Evolutionary conservation across 2,888 invertebrate genomes (phyloP).

Genomic region (Pogonocherus hispidulus): DNA sequence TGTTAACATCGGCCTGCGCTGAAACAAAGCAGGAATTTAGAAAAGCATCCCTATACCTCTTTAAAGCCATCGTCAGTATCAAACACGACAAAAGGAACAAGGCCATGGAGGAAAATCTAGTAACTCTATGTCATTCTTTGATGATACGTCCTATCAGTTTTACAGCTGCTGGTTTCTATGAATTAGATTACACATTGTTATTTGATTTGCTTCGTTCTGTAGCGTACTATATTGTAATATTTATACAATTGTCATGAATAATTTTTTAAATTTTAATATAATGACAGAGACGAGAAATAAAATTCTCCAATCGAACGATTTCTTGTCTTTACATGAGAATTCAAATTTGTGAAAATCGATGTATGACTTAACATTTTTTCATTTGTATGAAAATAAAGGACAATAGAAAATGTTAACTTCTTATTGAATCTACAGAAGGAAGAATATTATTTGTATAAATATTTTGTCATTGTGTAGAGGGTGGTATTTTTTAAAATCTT

Average conservation of each 20-base stretch:
- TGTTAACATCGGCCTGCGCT: constrained; percentile 2
- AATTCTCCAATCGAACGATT: no score
- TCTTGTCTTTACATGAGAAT: no score
- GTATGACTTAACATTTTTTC: no score
- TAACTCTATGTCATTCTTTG: background rate
- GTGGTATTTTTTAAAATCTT: no score
- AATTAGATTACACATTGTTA: background rate
- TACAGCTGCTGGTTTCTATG: background rate
- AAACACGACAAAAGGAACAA: background rate
- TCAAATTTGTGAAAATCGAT: no score
- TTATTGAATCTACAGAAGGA: no score
- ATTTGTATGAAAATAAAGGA: no score
- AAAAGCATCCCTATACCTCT: background rate
- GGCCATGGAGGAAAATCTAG: background rate
- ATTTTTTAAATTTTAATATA: no score
- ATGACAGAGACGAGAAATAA: no score
- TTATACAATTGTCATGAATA: background rate
- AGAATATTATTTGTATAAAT: no score
- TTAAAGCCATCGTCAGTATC: background rate
- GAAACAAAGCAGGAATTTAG: background rate
- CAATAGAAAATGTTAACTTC: no score
- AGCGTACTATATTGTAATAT: constrained; percentile 11
- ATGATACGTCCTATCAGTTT: background rate
- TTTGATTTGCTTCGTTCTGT: background rate
- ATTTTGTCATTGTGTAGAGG: no score